Base-by-base conservation (phyloP, 1,140 invertebrate species). In the Drosophila santomea region DNA sequence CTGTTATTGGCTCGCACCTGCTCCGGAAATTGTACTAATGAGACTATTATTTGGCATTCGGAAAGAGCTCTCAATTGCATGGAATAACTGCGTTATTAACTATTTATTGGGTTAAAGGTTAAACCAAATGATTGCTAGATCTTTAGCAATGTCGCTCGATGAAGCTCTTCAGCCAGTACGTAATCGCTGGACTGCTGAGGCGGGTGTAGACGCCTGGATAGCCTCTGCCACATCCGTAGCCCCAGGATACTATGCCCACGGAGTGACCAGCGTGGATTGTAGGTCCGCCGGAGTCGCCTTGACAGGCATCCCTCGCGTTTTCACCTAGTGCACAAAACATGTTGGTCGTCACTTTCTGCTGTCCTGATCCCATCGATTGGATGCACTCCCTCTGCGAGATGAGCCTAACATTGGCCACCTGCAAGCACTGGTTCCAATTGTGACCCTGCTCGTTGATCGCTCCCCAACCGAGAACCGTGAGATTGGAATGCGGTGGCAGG, bases 191-290 rank as follows among this genome's bases (percentile, higher is more conserved):
- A 38, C 64, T 77, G 32, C 61, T 62, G 1, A 88, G 48, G 8
- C 68, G 66, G 8, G 83, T 88, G 15, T 95, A 96, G 11, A 95
- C 94, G 3, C 95, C 95, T 0, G 95, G 95, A n/a, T 39, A 48
- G n/a, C 77, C 73, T 10, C 45, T 51, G 44, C 84, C 84, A 45
- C 84, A 89, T 1, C 69, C 93, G 39, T 92, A 81, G 39, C 95
- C 95, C 94, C 95, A 95, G 15, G 95, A 95, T 0, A 95, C 93
- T 4, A 95, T 82, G 36, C 88, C 88, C 10, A 48, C 75, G 0
- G 57, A n/a, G 5, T 71, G 77, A 6, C 57, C 68, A 0, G 45
- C 12, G 32, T 54, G 39, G 0, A 90, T 14, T 10, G 68, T 32
- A 0, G 88, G 88, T 15, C 80, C 80, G 20, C 88, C 88, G 4